Percentiles rank a stretch among this genome's conserved stretches.
Evolutionary conservation across 2,113 vertebrate genomes (phyloP).

Genomic region (Caranx ignobilis): DNA sequence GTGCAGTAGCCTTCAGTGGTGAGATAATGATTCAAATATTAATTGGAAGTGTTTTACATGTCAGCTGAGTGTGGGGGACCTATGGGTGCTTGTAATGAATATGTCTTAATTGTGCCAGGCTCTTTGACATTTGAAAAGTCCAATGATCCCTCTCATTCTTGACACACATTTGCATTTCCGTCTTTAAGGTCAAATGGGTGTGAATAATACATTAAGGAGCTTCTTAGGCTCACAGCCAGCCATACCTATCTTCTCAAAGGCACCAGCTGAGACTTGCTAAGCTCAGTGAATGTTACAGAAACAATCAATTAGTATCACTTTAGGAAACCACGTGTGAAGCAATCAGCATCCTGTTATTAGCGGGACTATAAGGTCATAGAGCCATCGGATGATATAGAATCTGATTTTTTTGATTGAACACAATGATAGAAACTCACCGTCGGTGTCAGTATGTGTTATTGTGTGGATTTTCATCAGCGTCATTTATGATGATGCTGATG

Average conservation of each 20-base stretch:
- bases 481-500: neutral
- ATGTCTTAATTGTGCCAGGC: constrained; percentile 82
- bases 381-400: constrained; percentile 32
- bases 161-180: constrained; percentile 80
- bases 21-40: constrained; percentile 78
- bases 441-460: neutral
- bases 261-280: constrained; percentile 78
- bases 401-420: constrained; percentile 8
- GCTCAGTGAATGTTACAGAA: constrained; percentile 71
- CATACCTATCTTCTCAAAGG: constrained; percentile 76
- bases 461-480: neutral
- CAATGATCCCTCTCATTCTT: constrained; percentile 78
- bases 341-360: constrained; percentile 68
- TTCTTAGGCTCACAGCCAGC: constrained; percentile 78
- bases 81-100: constrained; percentile 80
- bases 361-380: constrained; percentile 60
- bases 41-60: constrained; percentile 79
- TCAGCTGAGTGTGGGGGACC: constrained; percentile 73
- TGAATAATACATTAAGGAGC: constrained; percentile 85
- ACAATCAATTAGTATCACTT: constrained; percentile 81
- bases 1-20: constrained; percentile 33
- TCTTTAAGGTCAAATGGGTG: constrained; percentile 84
- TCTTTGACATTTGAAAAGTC: constrained; percentile 85
- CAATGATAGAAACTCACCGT: neutral
- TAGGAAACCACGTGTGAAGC: constrained; percentile 60